Conservation (phyloP, 1,140 invertebrate genomes). For the Drosophila bocqueti region DNA sequence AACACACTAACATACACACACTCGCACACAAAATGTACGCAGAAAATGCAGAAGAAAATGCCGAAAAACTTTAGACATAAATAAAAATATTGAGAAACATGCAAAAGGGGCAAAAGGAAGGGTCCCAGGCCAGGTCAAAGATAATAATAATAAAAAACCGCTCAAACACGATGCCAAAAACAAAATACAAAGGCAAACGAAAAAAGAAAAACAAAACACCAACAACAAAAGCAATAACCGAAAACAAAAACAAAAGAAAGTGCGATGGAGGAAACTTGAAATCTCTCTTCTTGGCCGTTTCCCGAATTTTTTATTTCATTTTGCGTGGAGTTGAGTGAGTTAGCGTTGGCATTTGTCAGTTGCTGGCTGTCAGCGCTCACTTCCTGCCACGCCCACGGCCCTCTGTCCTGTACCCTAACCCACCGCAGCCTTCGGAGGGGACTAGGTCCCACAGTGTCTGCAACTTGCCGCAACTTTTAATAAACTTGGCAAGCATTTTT, state of each 20-base stretch:
- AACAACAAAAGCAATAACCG: slow-evolving; percentile 35
- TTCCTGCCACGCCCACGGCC: slow-evolving; percentile 48
- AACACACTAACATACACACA: slow-evolving; percentile 10
- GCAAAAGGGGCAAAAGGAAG: slow-evolving; percentile 22
- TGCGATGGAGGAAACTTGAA: slow-evolving; percentile 46
- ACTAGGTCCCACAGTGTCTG: slow-evolving; percentile 42
- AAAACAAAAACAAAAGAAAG: slow-evolving; percentile 50
- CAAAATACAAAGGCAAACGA: slow-evolving; percentile 13
- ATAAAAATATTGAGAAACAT: slow-evolving; percentile 58
- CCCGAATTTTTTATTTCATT: slow-evolving; percentile 66
- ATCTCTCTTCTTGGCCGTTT: slow-evolving; percentile 57
- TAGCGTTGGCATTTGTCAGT: slow-evolving; percentile 80
- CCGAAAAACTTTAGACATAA: slow-evolving; percentile 60
- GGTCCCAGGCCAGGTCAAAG: slow-evolving; percentile 57
- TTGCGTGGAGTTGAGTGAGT: slow-evolving; percentile 74
- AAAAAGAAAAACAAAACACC: slow-evolving; percentile 27
- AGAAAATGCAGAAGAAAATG: slow-evolving; percentile 43
- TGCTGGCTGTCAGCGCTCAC: slow-evolving; percentile 69
- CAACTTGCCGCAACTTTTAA: slow-evolving; percentile 45
- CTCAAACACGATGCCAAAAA: slow-evolving; percentile 66
- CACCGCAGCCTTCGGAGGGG: not conserved
- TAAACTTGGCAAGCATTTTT: slow-evolving; percentile 58
- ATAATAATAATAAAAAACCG: slow-evolving; percentile 77
- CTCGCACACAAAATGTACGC: slow-evolving; percentile 15
- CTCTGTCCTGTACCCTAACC: not conserved